Conservation (phyloP, 30 jellyfish, hydroid and myxozoan genomes). For the Aurelia aurita region DNA sequence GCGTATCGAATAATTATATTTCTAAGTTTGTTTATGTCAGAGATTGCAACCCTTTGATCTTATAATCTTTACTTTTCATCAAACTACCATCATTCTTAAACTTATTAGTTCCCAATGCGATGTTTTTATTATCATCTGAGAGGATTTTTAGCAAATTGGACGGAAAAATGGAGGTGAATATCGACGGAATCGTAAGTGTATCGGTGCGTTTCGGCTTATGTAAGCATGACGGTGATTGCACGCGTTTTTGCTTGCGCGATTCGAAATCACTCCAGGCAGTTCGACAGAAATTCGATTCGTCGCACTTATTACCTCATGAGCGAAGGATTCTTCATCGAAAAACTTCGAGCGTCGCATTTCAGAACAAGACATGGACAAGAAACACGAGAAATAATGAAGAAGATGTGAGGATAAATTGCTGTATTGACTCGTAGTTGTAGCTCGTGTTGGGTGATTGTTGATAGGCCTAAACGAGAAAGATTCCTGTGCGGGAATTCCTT, state of each 20-base stretch:
- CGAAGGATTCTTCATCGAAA: not conserved
- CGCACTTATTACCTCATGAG: conserved; percentile 46
- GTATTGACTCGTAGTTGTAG: conserved; percentile 11
- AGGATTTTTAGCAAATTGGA: no score
- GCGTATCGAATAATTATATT: not conserved
- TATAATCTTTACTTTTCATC: conserved; percentile 19
- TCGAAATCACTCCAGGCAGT: conserved; percentile 51
- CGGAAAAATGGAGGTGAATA: not conserved
- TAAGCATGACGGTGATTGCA: conserved; percentile 61
- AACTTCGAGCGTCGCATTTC: not conserved
- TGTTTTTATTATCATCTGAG: no score
- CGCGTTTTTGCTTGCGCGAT: conserved; percentile 67
- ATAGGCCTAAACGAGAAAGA: no score
- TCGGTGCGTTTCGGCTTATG: conserved; percentile 39
- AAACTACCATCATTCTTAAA: not conserved
- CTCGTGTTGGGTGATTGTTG: no score
- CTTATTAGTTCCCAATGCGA: no score
- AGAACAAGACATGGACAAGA: not conserved
- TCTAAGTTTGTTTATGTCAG: not conserved
- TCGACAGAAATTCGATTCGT: conserved; percentile 25
- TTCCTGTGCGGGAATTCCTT: no score
- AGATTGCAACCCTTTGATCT: conserved; percentile 53
- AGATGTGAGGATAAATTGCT: not conserved
- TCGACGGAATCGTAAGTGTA: not conserved
- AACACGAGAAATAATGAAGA: not conserved